Conservation (phyloP, 2,888 invertebrate species). For the Ennomos erosarius region DNA sequence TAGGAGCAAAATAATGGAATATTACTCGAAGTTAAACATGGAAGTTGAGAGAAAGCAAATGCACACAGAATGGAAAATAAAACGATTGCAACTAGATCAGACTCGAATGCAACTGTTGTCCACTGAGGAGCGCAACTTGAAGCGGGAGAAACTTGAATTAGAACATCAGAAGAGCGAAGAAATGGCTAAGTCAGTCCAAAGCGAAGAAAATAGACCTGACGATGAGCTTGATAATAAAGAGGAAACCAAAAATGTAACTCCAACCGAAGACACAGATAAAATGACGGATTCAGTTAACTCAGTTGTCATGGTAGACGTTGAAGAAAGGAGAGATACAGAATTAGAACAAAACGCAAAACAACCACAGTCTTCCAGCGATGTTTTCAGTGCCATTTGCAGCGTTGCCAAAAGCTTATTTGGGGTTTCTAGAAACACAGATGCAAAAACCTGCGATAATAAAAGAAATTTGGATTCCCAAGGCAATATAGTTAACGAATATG, state of each 20-base stretch:
- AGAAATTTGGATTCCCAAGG: constrained; percentile 70
- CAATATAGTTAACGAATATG: constrained; percentile 54
- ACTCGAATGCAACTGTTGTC: constrained; percentile 76
- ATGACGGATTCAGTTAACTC: constrained; percentile 45
- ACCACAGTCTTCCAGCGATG: constrained; percentile 55
- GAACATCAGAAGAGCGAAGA: constrained; percentile 73
- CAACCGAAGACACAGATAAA: constrained; percentile 24
- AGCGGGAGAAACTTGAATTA: constrained; percentile 81
- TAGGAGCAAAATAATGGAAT: constrained; percentile 86
- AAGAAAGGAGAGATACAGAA: constrained; percentile 42
- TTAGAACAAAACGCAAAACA: constrained; percentile 48
- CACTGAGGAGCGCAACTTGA: constrained; percentile 81
- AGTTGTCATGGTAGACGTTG: constrained; percentile 36
- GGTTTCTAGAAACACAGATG: constrained; percentile 50
- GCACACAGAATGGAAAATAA: constrained; percentile 85
- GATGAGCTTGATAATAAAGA: constrained; percentile 49
- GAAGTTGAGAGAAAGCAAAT: constrained; percentile 84
- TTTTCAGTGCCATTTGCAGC: constrained; percentile 68
- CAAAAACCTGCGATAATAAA: constrained; percentile 63
- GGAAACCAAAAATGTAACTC: constrained; percentile 17
- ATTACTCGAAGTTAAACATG: constrained; percentile 87
- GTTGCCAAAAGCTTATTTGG: constrained; percentile 71
- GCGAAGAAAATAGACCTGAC: constrained; percentile 55
- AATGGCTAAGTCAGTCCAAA: constrained; percentile 71
- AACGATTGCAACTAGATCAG: constrained; percentile 75